Base-by-base conservation (phyloP, 2,797 vertebrate genomes). In the Phalanger gymnotis region DNA sequence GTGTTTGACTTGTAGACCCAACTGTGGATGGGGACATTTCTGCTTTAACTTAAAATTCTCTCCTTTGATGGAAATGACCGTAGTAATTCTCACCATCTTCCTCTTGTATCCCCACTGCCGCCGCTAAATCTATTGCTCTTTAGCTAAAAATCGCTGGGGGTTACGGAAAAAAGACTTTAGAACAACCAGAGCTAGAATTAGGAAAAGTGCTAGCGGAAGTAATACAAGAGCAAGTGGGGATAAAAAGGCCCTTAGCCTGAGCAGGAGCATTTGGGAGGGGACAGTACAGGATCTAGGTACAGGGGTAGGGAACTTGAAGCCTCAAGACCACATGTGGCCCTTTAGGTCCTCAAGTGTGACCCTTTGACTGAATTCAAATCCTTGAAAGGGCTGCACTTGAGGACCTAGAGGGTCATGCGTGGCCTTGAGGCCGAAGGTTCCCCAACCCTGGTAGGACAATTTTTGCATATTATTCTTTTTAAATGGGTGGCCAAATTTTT, bases 31-130 rank as follows among this genome's bases (percentile, higher is more conserved):
- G 87, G 34, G 40, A 91, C 89, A n/a, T 54, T 2, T 54, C 47
- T 51, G 40, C 55, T 58, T 96, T 92, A 54, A 53, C 66, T 92
- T 7, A 53, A 91, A 97, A 96, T 58, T 47, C 53, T 30, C 22
- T 93, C 53, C 51, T 31, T 61, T 90, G 91, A 90, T 25, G 93
- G 53, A 61, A 73, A 94, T 89, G 90, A 28, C 19, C n/a, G 6
- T 31, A 34, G 58, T 54, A 31, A 31, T 28, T 30, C 66, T 93
- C 54, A 28, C 27, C 16, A 22, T 40, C 53, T 54, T 91, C 51
- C 92, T 81, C 28, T 92, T 57, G 28, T 34, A 53, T 31, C 6
- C 51, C 5, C 56, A 73, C 56, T 30, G 55, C 55, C 27, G 19
- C 5, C 27, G 22, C 25, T 27, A 56, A 58, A 19, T 0, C 54